These are phyloP conservation scores for Anas acuta DNA, from an alignment of 2,797 vertebrate genomes.

Conservation along the genomic window DNA sequence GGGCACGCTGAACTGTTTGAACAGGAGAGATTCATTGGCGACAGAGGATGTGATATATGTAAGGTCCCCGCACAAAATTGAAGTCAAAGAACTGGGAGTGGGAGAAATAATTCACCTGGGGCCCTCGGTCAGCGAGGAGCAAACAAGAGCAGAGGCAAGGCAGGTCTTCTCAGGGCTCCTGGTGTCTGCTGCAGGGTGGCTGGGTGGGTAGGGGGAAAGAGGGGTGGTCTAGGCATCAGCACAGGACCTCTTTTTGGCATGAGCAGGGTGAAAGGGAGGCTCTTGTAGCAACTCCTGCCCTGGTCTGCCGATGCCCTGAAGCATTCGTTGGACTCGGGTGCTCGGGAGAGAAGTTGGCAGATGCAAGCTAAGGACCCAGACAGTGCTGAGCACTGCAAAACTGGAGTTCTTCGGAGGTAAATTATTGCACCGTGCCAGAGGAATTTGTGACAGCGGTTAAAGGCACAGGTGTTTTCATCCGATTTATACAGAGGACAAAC, in stretches of 20 bases:
- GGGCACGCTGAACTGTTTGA: conserved; percentile 36
- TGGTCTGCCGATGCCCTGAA: neutral
- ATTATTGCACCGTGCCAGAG: neutral
- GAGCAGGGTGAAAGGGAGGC: neutral
- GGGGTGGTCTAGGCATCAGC: neutral
- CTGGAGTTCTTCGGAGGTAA: neutral
- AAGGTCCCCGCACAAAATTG: neutral
- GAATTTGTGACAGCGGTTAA: conserved; percentile 11
- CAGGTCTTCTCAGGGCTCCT: neutral
- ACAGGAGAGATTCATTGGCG: conserved; percentile 32
- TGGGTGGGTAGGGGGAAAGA: neutral
- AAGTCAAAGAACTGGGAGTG: conserved; percentile 7
- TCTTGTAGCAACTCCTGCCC: neutral
- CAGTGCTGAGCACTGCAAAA: neutral
- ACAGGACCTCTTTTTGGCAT: neutral
- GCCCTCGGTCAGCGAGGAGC: neutral
- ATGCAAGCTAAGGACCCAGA: neutral
- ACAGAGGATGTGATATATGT: conserved; percentile 35
- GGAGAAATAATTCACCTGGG: conserved; percentile 37
- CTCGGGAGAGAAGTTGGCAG: neutral
- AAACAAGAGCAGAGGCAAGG: neutral
- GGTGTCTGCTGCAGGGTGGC: neutral
- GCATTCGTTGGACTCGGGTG: neutral
- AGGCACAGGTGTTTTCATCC: neutral
- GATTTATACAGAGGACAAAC: conserved; percentile 10